These are phyloP conservation scores for Eumaeus atala DNA, from an alignment of 1,140 invertebrate species.

Conservation along the genomic window DNA sequence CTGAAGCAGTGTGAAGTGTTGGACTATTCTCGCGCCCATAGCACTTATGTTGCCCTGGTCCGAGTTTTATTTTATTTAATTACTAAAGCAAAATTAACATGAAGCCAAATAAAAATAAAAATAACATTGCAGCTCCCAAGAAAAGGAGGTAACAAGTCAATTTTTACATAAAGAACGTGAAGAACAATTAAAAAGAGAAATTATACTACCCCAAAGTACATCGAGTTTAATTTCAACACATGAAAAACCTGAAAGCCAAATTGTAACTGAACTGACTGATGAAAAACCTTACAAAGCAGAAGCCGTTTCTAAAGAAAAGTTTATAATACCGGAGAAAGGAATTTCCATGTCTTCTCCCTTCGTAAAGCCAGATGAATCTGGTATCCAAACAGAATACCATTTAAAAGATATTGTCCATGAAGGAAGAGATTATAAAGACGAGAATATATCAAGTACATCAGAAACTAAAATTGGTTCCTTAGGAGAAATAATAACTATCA, in stretches of 20 bases:
- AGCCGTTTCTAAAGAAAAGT: no score
- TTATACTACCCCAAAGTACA: background rate
- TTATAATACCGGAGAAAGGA: no score
- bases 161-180: constrained; percentile 55
- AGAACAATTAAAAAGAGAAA: constrained; percentile 53
- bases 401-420: background rate
- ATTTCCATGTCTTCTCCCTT: no score
- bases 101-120: constrained; percentile 10
- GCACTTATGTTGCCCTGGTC: no score
- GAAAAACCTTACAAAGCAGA: background rate
- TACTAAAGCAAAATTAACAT: no score
- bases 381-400: no score
- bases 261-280: background rate
- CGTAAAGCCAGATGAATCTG: no score
- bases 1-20: no score
- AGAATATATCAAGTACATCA: constrained; percentile 9
- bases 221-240: no score
- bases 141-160: constrained; percentile 41
- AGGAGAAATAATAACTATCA: constrained; percentile 25
- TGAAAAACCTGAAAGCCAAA: background rate
- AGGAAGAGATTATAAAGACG: background rate
- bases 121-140: constrained; percentile 32
- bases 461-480: constrained; percentile 20
- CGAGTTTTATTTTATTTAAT: no score
- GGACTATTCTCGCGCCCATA: no score